Evolutionary conservation across 37 sponge, comb jelly and placozoan species (phyloP).

Genomic region (Geodia barretti): DNA sequence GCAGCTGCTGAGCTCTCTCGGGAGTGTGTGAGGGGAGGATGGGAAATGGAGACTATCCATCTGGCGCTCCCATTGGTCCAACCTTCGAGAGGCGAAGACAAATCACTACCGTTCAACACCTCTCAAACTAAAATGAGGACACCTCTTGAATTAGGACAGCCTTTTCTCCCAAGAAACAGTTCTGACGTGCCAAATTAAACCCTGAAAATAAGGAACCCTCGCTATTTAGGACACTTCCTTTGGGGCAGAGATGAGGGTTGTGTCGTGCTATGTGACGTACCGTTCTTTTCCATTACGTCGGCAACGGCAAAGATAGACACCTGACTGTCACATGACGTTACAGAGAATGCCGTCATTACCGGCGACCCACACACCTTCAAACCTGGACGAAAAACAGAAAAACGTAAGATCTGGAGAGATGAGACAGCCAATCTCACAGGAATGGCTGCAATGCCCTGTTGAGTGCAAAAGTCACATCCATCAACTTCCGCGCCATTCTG

Average conservation of each 20-base stretch:
- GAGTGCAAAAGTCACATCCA: slow-evolving; percentile 61
- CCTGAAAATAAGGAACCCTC: neutral
- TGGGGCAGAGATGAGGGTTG: too few relatives aligned
- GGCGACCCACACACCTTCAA: slow-evolving; percentile 61
- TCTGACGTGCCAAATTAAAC: neutral
- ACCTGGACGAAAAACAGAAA: neutral
- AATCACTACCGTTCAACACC: too few relatives aligned
- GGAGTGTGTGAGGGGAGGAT: slow-evolving; percentile 75
- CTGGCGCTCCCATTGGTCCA: slow-evolving; percentile 81
- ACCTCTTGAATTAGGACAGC: too few relatives aligned
- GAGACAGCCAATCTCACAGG: slow-evolving; percentile 6
- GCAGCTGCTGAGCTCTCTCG: slow-evolving; percentile 37
- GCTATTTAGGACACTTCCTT: too few relatives aligned
- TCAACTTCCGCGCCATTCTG: slow-evolving; percentile 65
- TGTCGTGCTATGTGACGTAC: too few relatives aligned
- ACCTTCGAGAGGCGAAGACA: slow-evolving; percentile 41
- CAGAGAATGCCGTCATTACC: slow-evolving; percentile 70
- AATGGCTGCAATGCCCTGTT: slow-evolving; percentile 39
- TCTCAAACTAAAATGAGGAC: too few relatives aligned
- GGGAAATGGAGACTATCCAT: slow-evolving; percentile 62
- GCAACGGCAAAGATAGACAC: slow-evolving; percentile 76
- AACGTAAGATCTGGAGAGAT: too few relatives aligned
- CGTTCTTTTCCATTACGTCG: slow-evolving; percentile 78
- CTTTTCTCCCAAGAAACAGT: neutral
- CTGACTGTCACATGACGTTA: slow-evolving; percentile 42